phyloP scores from a whole-genome alignment of 2,888 invertebrate genomes.

The Chymomyza fuscimana region DNA sequence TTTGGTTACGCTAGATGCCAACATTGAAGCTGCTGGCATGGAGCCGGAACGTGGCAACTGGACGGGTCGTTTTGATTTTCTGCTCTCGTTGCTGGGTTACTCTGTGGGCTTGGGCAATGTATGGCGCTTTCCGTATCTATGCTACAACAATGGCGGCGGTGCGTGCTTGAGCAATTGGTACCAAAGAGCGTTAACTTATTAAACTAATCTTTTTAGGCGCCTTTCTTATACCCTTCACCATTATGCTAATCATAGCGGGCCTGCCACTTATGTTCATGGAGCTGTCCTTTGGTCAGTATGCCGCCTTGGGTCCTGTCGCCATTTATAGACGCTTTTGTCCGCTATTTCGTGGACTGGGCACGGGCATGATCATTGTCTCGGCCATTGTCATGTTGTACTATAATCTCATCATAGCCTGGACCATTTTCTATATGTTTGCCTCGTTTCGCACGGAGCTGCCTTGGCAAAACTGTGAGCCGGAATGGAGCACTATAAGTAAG shows the following conservation, averaged over 20 bases:
- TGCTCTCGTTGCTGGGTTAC: slow-evolving; percentile 86
- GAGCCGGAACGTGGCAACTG: slow-evolving; percentile 85
- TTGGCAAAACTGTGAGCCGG: slow-evolving; percentile 86
- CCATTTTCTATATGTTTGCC: slow-evolving; percentile 87
- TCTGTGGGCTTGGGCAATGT: slow-evolving; percentile 88
- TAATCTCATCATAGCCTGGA: slow-evolving; percentile 89
- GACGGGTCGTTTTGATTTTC: slow-evolving; percentile 88
- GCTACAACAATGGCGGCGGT: slow-evolving; percentile 89
- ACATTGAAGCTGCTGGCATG: slow-evolving; percentile 29
- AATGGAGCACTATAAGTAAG: slow-evolving; percentile 86
- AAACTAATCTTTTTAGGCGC: slow-evolving; percentile 82
- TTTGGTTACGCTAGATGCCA: slow-evolving; percentile 66
- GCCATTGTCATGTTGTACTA: slow-evolving; percentile 88
- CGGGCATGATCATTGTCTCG: slow-evolving; percentile 89
- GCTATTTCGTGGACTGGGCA: slow-evolving; percentile 87
- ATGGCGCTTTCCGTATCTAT: slow-evolving; percentile 88
- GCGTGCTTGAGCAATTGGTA: slow-evolving; percentile 44
- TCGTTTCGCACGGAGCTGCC: slow-evolving; percentile 85
- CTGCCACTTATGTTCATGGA: slow-evolving; percentile 92
- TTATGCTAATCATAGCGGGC: slow-evolving; percentile 90
- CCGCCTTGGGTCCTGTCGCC: slow-evolving; percentile 88
- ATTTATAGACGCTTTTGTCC: slow-evolving; percentile 88
- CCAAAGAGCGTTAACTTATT: neutral
- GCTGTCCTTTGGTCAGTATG: slow-evolving; percentile 91
- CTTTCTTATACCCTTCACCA: slow-evolving; percentile 90